Evolutionary conservation across 1,140 invertebrate species (phyloP).

Genomic region (Bombus waltoni): DNA sequence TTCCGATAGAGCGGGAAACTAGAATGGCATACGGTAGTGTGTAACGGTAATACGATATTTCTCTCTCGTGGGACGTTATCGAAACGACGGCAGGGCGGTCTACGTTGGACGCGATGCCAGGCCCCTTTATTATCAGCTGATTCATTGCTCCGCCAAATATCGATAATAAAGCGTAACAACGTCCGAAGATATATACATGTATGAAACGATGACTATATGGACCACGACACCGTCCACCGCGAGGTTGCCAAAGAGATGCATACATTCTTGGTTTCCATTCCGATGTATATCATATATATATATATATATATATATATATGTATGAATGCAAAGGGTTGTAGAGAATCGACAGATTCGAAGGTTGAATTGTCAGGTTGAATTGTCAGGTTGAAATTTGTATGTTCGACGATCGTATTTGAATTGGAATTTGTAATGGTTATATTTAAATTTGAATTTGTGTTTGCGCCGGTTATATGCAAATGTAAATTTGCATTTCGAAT

Average conservation of each 20-base stretch:
- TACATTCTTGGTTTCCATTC: background rate
- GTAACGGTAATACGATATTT: constrained; percentile 42
- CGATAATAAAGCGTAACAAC: constrained; percentile 37
- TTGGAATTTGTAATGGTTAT: background rate
- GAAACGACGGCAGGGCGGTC: constrained; percentile 6
- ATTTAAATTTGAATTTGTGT: background rate
- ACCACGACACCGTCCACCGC: too few relatives aligned
- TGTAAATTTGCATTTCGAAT: too few relatives aligned
- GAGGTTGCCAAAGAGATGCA: background rate
- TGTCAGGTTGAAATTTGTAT: background rate
- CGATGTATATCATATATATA: background rate
- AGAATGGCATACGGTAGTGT: constrained; percentile 33
- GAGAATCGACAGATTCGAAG: background rate
- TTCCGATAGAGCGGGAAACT: constrained; percentile 24
- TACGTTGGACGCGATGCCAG: background rate
- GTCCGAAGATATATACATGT: background rate
- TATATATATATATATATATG: too few relatives aligned
- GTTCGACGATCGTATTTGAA: background rate
- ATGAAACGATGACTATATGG: too few relatives aligned
- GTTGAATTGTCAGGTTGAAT: background rate
- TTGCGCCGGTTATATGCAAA: background rate
- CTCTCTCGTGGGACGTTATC: constrained; percentile 46
- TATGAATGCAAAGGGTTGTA: background rate
- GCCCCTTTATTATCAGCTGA: constrained; percentile 23
- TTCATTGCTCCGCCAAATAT: constrained; percentile 17